Percentiles rank a stretch among this genome's conserved stretches.
Conservation (phyloP, 2,113 vertebrate species). For the Mobula hypostoma region DNA sequence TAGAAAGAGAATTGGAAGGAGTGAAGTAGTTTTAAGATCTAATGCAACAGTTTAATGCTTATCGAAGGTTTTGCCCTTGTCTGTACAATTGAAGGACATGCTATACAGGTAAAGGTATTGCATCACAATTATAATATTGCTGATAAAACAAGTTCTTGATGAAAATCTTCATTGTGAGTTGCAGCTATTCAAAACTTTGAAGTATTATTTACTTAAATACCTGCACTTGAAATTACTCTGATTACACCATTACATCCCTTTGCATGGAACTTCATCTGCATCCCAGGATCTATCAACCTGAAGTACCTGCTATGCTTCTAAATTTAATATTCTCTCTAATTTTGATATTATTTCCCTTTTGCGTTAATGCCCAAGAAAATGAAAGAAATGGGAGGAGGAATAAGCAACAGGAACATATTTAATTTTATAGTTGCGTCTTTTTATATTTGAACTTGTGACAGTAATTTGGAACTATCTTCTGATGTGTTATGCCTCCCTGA, state of each 20-base stretch:
- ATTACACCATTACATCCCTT: background rate
- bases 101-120: background rate
- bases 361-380: background rate
- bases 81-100: background rate
- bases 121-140: background rate
- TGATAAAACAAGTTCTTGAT: no score
- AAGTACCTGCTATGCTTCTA: background rate
- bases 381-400: background rate
- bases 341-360: background rate
- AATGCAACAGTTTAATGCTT: background rate
- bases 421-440: background rate
- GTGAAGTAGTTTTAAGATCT: constrained; percentile 2
- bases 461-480: no score
- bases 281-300: background rate
- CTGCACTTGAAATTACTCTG: no score
- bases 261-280: background rate
- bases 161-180: no score
- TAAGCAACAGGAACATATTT: background rate
- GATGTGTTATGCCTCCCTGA: background rate
- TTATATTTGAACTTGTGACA: no score
- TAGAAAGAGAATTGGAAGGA: background rate
- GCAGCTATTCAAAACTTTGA: no score
- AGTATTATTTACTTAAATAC: no score
- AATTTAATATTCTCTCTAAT: background rate
- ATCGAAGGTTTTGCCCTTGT: background rate